These are phyloP conservation scores for Coendou prehensilis DNA, from an alignment of 2,797 vertebrate genomes.

Conservation along the genomic window DNA sequence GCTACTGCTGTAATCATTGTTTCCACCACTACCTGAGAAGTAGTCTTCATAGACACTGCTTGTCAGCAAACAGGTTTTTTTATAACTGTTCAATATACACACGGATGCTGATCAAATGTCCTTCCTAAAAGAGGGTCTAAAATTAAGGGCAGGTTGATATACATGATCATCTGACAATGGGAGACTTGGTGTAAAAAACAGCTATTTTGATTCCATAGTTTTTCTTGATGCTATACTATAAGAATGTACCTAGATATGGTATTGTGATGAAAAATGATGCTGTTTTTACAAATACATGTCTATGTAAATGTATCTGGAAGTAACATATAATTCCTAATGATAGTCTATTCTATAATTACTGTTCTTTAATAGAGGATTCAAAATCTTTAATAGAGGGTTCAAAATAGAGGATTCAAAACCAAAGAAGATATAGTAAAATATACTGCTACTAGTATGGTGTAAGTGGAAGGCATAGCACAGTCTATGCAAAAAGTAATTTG, in stretches of 20 bases:
- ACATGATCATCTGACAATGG: not conserved
- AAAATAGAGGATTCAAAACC: not conserved
- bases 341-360: not conserved
- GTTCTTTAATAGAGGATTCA: slow-evolving; percentile 11
- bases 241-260: not conserved
- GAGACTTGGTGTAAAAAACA: not conserved
- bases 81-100: not conserved
- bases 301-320: not conserved
- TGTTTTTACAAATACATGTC: not conserved
- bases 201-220: not conserved
- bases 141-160: not conserved
- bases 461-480: not conserved
- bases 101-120: not conserved
- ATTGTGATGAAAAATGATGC: not conserved
- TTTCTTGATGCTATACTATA: not conserved
- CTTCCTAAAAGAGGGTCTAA: slow-evolving; percentile 10
- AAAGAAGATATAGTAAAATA: slow-evolving; percentile 54
- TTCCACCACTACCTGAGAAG: not conserved
- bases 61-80: not conserved
- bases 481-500: slow-evolving; percentile 4
- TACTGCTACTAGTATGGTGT: not conserved
- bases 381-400: slow-evolving; percentile 25
- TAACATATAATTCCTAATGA: slow-evolving; percentile 20
- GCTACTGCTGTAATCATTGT: not conserved
- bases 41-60: not conserved